phyloP scores from a whole-genome alignment of 2,113 vertebrate genomes.

The Sinocyclocheilus grahami region DNA sequence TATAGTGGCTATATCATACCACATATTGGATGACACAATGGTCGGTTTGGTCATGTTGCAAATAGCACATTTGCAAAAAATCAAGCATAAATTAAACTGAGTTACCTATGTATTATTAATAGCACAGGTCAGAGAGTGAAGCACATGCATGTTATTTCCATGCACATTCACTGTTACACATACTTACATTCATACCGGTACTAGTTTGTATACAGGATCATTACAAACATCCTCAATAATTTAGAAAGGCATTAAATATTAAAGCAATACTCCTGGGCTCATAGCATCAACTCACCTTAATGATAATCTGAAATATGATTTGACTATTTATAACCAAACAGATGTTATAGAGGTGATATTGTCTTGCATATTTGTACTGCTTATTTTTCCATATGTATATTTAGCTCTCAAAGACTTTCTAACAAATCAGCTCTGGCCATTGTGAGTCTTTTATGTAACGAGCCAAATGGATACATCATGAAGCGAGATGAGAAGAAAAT shows the following conservation, averaged over 20 bases:
- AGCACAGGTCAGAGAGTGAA: not conserved
- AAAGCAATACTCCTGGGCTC: not conserved
- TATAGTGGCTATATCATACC: not conserved
- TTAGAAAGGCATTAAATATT: not conserved
- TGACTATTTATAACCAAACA: not conserved
- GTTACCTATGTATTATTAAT: not conserved
- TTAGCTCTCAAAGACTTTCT: conserved; percentile 1
- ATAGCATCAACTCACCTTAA: not conserved
- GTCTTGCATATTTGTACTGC: not conserved
- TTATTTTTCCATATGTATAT: not conserved
- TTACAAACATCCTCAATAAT: conserved; percentile 13
- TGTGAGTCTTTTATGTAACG: conserved; percentile 31
- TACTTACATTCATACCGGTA: not conserved
- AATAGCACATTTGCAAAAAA: not conserved
- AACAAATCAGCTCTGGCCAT: conserved; percentile 22
- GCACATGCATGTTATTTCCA: not conserved
- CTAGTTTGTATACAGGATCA: not conserved
- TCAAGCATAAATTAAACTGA: not conserved
- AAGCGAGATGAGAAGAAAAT: conserved; percentile 12
- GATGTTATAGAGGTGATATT: not conserved
- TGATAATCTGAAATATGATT: not conserved
- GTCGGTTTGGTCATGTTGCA: not conserved
- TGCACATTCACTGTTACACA: not conserved
- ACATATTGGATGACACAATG: not conserved
- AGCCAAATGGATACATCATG: conserved; percentile 30